Evolutionary conservation across 2,797 vertebrate genomes (phyloP).

Genomic region (Etheostoma perlongum): DNA sequence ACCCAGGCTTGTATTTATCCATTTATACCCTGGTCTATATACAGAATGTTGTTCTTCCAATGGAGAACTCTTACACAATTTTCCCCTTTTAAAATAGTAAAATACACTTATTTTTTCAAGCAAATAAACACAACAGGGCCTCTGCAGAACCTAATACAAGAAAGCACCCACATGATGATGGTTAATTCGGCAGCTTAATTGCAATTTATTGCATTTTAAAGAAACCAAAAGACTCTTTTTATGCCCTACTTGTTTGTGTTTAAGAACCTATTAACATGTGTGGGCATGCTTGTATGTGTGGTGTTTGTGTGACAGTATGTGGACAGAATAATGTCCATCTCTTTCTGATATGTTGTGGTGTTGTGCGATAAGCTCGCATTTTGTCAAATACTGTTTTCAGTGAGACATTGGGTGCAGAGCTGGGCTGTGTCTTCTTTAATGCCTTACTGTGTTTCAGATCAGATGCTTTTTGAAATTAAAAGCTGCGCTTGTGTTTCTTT

Average conservation of each 20-base stretch:
- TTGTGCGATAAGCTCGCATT: conserved; percentile 79
- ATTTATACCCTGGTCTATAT: conserved; percentile 35
- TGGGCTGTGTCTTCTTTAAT: conserved; percentile 90
- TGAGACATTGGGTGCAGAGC: conserved; percentile 82
- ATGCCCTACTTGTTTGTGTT: conserved; percentile 53
- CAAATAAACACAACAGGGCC: conserved; percentile 14
- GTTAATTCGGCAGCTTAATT: conserved; percentile 23
- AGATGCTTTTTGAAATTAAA: conserved; percentile 90
- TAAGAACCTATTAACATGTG: conserved; percentile 75
- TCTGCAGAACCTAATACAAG: conserved; percentile 23
- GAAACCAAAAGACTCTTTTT: conserved; percentile 19
- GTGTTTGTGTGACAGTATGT: conserved; percentile 69
- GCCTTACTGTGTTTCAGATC: conserved; percentile 85
- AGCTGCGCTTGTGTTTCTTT: conserved; percentile 88
- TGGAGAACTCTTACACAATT: conserved; percentile 12
- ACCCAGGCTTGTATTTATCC: conserved; percentile 53
- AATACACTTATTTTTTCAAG: conserved; percentile 15
- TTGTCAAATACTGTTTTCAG: conserved; percentile 71
- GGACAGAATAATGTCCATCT: conserved; percentile 67
- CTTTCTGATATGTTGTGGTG: conserved; percentile 76
- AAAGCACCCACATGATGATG: conserved; percentile 8
- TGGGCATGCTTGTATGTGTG: conserved; percentile 81
- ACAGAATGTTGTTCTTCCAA: conserved; percentile 29
- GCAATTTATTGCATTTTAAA: conserved; percentile 19
- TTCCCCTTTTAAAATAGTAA: neutral